These are phyloP conservation scores for Poecilia gillii DNA, from an alignment of 2,797 vertebrate species.

Conservation along the genomic window DNA sequence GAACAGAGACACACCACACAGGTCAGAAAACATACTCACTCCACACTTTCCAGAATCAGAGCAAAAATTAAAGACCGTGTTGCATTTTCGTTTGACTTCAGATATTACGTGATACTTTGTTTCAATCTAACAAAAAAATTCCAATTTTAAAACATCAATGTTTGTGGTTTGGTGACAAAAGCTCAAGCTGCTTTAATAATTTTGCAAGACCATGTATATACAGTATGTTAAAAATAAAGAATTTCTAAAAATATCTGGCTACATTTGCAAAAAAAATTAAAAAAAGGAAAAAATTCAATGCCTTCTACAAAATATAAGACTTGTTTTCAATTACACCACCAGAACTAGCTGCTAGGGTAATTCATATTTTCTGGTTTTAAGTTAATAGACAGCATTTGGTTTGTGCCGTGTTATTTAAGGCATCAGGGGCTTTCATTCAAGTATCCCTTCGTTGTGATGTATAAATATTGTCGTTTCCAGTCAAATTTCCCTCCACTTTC, in stretches of 20 bases:
- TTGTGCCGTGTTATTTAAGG: background rate
- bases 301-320: constrained; percentile 4
- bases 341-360: background rate
- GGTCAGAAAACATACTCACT: background rate
- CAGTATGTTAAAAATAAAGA: background rate
- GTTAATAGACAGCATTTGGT: constrained; percentile 10
- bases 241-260: background rate
- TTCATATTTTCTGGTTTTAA: constrained; percentile 4
- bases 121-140: background rate
- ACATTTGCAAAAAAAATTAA: constrained; percentile 8
- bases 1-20: background rate
- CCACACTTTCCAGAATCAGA: background rate
- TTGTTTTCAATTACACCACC: background rate
- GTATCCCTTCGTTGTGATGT: constrained; percentile 14
- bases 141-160: background rate
- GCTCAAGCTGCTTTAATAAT: background rate
- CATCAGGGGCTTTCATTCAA: background rate
- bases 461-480: constrained; percentile 14
- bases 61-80: background rate
- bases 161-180: background rate
- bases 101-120: background rate
- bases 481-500: constrained; percentile 25
- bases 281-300: constrained; percentile 5
- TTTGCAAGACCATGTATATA: background rate
- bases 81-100: background rate